Conservation (phyloP, 2,797 vertebrate species). For the Antennarius maculatus region DNA sequence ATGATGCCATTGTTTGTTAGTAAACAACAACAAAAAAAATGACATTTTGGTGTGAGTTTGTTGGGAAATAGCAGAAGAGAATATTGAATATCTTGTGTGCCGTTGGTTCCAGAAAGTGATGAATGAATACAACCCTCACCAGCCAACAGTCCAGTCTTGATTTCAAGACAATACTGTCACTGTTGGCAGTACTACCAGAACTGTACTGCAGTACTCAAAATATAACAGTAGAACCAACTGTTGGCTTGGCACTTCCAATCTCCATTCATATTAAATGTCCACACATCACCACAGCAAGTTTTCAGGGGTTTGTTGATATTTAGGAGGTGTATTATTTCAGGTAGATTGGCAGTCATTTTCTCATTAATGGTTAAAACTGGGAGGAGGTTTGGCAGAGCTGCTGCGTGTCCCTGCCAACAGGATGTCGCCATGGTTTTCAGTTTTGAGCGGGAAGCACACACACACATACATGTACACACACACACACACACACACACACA, state of each 20-base stretch:
- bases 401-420: constrained; percentile 67
- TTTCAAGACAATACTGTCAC: background rate
- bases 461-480: constrained; percentile 18
- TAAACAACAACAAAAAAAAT: too few relatives aligned
- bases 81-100: too few relatives aligned
- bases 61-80: too few relatives aligned
- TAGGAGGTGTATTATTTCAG: constrained; percentile 72
- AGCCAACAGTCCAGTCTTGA: background rate
- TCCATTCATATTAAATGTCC: constrained; percentile 24
- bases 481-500: constrained; percentile 13
- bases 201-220: background rate
- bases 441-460: constrained; percentile 44
- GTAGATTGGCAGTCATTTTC: constrained; percentile 65
- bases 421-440: constrained; percentile 65
- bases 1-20: too few relatives aligned
- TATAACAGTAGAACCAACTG: background rate
- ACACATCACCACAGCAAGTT: constrained; percentile 24
- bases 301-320: constrained; percentile 60
- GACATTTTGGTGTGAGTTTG: too few relatives aligned
- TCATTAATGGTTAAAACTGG: constrained; percentile 70
- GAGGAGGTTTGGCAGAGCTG: constrained; percentile 67
- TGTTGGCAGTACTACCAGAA: background rate
- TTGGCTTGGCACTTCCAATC: constrained; percentile 19
- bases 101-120: too few relatives aligned
- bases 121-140: too few relatives aligned